phyloP scores from a whole-genome alignment of 92 coral and sea anemone species.

The Blastomussa wellsi region DNA sequence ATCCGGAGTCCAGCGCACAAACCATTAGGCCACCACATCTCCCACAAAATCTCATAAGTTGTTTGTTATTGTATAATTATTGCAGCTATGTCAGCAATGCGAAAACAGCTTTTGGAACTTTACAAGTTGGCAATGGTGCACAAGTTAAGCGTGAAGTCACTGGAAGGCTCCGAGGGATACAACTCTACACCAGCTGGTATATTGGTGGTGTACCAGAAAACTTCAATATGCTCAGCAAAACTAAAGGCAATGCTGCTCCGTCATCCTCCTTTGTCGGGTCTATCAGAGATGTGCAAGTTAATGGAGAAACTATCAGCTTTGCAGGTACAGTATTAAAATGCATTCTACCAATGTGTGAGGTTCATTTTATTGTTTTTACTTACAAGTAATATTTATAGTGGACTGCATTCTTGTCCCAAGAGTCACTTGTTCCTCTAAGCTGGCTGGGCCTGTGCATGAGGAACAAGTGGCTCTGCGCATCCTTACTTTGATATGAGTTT shows the following conservation, averaged over 20 bases:
- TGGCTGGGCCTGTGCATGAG: too few relatives aligned
- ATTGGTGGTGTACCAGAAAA: slow-evolving; percentile 80
- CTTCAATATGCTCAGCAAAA: slow-evolving; percentile 36
- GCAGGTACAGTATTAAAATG: slow-evolving; percentile 57
- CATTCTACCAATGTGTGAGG: neutral
- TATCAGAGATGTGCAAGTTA: slow-evolving; percentile 80
- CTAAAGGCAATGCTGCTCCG: slow-evolving; percentile 53
- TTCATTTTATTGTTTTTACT: too few relatives aligned
- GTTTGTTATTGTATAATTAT: neutral
- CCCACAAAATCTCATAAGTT: too few relatives aligned
- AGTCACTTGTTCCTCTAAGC: too few relatives aligned
- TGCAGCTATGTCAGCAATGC: slow-evolving; percentile 69
- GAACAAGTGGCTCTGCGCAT: too few relatives aligned
- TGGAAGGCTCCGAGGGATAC: slow-evolving; percentile 68
- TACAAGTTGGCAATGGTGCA: slow-evolving; percentile 69
- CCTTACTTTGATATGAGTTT: too few relatives aligned
- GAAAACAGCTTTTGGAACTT: slow-evolving; percentile 60
- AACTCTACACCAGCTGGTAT: slow-evolving; percentile 66
- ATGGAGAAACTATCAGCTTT: slow-evolving; percentile 65
- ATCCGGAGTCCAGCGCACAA: too few relatives aligned
- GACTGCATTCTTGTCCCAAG: too few relatives aligned
- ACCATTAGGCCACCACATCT: too few relatives aligned
- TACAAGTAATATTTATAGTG: too few relatives aligned
- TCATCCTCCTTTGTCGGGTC: slow-evolving; percentile 82
- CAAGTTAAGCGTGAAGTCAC: slow-evolving; percentile 30